These are phyloP conservation scores for Trissolcus brochymenae DNA, from an alignment of 2,888 invertebrate species.

Conservation along the genomic window DNA sequence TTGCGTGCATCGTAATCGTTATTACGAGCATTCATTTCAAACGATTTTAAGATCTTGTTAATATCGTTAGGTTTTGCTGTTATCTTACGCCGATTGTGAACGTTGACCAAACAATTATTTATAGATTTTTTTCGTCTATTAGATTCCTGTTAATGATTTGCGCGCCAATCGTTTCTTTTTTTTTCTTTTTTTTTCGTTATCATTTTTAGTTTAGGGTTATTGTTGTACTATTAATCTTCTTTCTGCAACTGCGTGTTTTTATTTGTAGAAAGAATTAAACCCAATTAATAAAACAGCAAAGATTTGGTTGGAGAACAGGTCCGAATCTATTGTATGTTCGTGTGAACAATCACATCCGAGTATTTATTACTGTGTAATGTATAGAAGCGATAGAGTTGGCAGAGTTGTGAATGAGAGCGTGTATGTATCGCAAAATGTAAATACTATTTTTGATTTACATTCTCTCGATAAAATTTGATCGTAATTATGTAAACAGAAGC, in stretches of 20 bases:
- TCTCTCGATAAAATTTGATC: conserved; percentile 34
- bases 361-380: conserved; percentile 56
- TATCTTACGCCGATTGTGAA: background rate
- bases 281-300: no score
- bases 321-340: conserved; percentile 47
- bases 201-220: background rate
- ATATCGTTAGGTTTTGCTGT: conserved; percentile 23
- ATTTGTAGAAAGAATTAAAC: no score
- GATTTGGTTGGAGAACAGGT: conserved; percentile 3
- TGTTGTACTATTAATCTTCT: background rate
- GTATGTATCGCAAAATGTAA: conserved; percentile 37
- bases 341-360: conserved; percentile 48
- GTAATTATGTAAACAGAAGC: conserved; percentile 29
- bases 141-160: background rate
- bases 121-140: background rate
- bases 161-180: background rate
- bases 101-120: background rate
- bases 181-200: background rate
- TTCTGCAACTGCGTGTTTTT: no score
- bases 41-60: conserved; percentile 8
- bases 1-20: conserved; percentile 29
- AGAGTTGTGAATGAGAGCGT: conserved; percentile 16
- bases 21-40: conserved; percentile 1
- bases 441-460: conserved; percentile 47
- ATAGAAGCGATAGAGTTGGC: conserved; percentile 33